Percentiles rank a stretch among this genome's conserved stretches.
phyloP scores from a whole-genome alignment of 2,888 invertebrate species.

The Acheta domesticus region DNA sequence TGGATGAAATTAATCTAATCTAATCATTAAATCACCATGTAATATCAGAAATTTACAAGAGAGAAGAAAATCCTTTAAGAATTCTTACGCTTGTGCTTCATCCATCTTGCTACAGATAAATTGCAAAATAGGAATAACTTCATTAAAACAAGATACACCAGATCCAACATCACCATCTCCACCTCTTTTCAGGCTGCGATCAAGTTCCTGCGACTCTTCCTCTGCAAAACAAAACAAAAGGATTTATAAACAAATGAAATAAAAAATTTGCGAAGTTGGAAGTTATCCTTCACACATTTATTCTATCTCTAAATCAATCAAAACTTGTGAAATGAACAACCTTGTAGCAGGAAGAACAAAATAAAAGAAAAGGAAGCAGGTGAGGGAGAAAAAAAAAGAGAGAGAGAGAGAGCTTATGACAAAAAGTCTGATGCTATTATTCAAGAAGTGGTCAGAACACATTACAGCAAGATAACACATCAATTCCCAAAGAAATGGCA shows the following conservation, averaged over 20 bases:
- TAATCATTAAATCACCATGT: background rate
- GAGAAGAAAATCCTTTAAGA: background rate
- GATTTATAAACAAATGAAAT: background rate
- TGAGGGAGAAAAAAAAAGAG: no score
- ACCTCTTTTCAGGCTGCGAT: slow-evolving; percentile 44
- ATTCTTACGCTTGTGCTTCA: slow-evolving; percentile 69
- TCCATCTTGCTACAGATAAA: slow-evolving; percentile 82
- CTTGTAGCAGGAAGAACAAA: background rate
- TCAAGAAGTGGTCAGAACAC: no score
- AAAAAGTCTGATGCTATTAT: no score
- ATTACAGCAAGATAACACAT: no score
- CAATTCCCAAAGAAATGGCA: no score
- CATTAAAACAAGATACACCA: slow-evolving; percentile 82
- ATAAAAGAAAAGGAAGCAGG: no score
- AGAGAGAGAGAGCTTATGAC: no score
- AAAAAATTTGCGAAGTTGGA: background rate
- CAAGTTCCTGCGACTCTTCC: slow-evolving; percentile 73
- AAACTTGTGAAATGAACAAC: background rate
- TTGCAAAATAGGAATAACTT: slow-evolving; percentile 85
- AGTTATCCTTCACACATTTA: background rate
- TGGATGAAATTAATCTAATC: background rate
- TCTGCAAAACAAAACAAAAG: slow-evolving; percentile 50
- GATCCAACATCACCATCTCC: slow-evolving; percentile 41
- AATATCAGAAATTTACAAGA: background rate
- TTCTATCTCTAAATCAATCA: background rate